A percentile compares a stretch with the other conserved stretches of the same genome.
These are phyloP conservation scores for Sminthopsis crassicaudata DNA, from an alignment of 2,113 vertebrate species.

Conservation along the genomic window DNA sequence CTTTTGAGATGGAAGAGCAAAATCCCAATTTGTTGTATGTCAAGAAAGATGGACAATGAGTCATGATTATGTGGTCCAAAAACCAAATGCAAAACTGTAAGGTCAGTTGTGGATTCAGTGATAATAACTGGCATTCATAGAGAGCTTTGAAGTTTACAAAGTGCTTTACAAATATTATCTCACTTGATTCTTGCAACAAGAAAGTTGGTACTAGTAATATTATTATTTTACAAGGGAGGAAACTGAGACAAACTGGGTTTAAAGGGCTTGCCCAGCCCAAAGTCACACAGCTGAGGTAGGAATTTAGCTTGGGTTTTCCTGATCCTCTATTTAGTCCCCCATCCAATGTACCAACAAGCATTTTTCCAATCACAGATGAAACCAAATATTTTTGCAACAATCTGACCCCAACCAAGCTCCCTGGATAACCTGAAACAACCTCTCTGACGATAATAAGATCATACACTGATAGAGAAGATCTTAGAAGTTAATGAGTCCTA, in stretches of 20 bases:
- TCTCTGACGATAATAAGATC: background rate
- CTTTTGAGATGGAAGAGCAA: background rate
- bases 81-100: background rate
- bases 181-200: background rate
- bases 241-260: background rate
- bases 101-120: background rate
- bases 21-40: rapidly evolving
- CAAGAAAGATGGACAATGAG: background rate
- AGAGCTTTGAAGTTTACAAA: background rate
- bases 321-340: no score
- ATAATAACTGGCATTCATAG: background rate
- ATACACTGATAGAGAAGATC: background rate
- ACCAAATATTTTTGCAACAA: background rate
- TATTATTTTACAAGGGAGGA: background rate
- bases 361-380: background rate
- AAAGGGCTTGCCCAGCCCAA: background rate
- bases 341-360: background rate
- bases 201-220: background rate
- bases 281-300: background rate
- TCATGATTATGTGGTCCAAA: background rate
- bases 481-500: background rate
- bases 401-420: background rate
- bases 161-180: background rate
- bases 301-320: background rate
- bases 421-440: background rate